phyloP scores from a whole-genome alignment of 2,888 invertebrate genomes.

The Timema podura region DNA sequence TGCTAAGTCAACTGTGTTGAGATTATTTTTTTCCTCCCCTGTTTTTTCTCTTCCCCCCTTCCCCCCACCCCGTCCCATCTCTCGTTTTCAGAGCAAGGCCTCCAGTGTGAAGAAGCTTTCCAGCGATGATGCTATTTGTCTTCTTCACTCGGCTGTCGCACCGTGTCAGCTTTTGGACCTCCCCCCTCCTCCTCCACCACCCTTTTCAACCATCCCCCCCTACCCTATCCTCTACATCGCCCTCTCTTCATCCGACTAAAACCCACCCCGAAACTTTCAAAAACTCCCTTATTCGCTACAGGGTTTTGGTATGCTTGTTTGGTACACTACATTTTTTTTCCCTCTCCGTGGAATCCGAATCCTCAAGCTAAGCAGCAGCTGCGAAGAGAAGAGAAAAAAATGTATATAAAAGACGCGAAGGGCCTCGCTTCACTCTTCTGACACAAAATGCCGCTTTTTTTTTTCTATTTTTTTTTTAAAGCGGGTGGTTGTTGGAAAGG shows the following conservation, averaged over 20 bases:
- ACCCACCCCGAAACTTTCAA: too few relatives aligned
- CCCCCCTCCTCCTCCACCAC: background rate
- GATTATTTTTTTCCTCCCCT: background rate
- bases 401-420: too few relatives aligned
- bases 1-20: conserved; percentile 8
- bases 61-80: background rate
- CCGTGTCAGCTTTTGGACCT: conserved; percentile 10
- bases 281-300: too few relatives aligned
- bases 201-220: background rate
- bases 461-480: too few relatives aligned
- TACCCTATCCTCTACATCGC: too few relatives aligned
- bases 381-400: background rate
- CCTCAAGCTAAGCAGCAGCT: background rate
- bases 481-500: too few relatives aligned
- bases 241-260: too few relatives aligned
- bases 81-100: background rate
- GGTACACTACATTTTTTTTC: background rate
- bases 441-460: too few relatives aligned
- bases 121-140: conserved; percentile 15
- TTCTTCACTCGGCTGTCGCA: conserved; percentile 15
- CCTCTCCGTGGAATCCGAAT: background rate
- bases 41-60: background rate
- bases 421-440: too few relatives aligned
- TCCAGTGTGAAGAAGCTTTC: conserved; percentile 8
- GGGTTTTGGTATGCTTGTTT: conserved; percentile 9